A percentile compares a stretch with the other conserved stretches of the same genome.
phyloP scores from a whole-genome alignment of 1,140 invertebrate species.

The Cylas formicarius region DNA sequence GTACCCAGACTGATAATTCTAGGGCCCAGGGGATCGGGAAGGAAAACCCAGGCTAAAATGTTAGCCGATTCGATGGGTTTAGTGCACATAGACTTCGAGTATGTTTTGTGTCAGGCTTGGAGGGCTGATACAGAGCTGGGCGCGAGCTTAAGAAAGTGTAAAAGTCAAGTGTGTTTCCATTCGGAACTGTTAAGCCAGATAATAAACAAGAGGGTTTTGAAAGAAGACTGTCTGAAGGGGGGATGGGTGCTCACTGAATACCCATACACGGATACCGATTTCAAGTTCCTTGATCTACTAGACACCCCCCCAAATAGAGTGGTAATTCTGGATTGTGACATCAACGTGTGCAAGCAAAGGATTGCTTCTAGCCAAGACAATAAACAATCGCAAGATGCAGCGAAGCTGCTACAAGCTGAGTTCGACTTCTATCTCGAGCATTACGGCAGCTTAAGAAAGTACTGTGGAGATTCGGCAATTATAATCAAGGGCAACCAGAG shows the following conservation, averaged over 20 bases:
- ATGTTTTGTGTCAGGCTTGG: conserved; percentile 45
- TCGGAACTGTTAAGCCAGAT: conserved; percentile 44
- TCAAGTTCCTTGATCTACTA: conserved; percentile 49
- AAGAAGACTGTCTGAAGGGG: conserved; percentile 49
- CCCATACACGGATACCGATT: conserved; percentile 48
- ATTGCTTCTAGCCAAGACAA: conserved; percentile 9
- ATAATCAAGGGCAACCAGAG: conserved; percentile 34
- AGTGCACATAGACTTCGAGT: conserved; percentile 49
- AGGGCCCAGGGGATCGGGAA: conserved; percentile 45
- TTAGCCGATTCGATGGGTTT: conserved; percentile 44
- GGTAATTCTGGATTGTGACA: conserved; percentile 37
- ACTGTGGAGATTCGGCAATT: conserved; percentile 34
- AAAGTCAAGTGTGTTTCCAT: conserved; percentile 40
- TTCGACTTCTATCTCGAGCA: conserved; percentile 36
- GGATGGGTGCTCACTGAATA: conserved; percentile 57
- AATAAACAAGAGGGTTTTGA: conserved; percentile 44
- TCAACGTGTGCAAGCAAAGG: conserved; percentile 34
- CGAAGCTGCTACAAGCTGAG: conserved; percentile 31
- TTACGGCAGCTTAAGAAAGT: conserved; percentile 37
- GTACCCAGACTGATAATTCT: conserved; percentile 45
- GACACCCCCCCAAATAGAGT: conserved; percentile 53
- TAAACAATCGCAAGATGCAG: conserved; percentile 18
- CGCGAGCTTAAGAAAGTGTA: conserved; percentile 41
- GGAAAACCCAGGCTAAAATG: conserved; percentile 41
- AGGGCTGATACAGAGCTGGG: conserved; percentile 45